Percentiles rank a stretch among this genome's conserved stretches.
Conservation (phyloP, 2,113 vertebrate species). For the Xiphophorus hellerii region DNA sequence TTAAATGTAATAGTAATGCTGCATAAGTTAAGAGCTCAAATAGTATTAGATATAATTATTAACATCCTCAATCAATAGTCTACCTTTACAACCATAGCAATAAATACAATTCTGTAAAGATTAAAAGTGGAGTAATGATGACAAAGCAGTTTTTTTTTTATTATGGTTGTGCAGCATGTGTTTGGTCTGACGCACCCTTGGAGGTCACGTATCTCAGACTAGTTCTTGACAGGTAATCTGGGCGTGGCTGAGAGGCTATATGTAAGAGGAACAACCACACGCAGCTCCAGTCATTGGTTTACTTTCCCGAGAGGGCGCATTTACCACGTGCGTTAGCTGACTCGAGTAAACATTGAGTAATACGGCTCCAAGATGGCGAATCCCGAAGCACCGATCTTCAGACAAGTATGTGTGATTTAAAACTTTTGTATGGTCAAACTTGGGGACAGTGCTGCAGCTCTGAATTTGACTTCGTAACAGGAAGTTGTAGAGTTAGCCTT, state of each 20-base stretch:
- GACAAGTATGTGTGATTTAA: conserved; percentile 64
- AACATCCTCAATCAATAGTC: neutral
- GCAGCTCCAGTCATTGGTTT: conserved; percentile 12
- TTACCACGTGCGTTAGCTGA: neutral
- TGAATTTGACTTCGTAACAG: neutral
- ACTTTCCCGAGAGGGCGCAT: neutral
- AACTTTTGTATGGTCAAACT: fast-evolving
- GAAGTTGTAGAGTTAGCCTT: conserved; percentile 13
- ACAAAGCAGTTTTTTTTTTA: neutral
- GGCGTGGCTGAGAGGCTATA: neutral
- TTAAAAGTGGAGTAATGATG: neutral
- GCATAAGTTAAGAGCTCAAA: neutral
- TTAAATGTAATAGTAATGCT: neutral
- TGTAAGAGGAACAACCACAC: neutral
- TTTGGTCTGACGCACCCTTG: neutral
- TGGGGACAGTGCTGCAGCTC: neutral
- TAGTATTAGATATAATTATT: neutral
- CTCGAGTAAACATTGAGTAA: neutral
- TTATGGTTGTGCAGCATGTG: neutral
- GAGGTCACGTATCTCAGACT: neutral
- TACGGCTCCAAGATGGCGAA: conserved; percentile 60
- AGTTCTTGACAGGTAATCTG: neutral
- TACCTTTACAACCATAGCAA: neutral
- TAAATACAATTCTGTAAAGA: neutral
- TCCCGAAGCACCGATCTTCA: conserved; percentile 66